Evolutionary conservation across 2,888 invertebrate genomes (phyloP).

Genomic region (Hemithea aestivaria): DNA sequence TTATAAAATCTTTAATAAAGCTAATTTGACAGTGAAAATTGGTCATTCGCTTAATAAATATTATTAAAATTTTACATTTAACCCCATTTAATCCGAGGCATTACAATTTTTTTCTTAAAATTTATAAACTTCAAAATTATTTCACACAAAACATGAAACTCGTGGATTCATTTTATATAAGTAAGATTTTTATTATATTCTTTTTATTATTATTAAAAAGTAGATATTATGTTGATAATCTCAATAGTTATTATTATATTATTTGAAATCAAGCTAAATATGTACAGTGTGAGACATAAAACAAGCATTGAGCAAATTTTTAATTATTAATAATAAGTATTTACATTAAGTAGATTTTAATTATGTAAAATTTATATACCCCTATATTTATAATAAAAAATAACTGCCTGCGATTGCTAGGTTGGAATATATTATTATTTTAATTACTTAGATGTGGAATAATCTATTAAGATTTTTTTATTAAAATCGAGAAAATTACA

Average conservation of each 20-base stretch:
- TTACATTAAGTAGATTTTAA: slow-evolving; percentile 5
- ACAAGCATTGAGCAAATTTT: slow-evolving; percentile 51
- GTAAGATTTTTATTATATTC: not conserved
- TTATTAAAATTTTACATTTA: slow-evolving; percentile 27
- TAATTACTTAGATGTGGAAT: too few species aligned
- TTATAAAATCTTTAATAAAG: slow-evolving; percentile 36
- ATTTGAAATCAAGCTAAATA: slow-evolving; percentile 22
- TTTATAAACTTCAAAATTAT: not conserved
- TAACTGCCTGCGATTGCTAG: too few species aligned
- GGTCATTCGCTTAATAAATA: slow-evolving; percentile 45
- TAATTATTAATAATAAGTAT: slow-evolving; percentile 14
- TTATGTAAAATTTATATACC: too few species aligned
- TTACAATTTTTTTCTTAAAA: slow-evolving; percentile 1
- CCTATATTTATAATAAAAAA: too few species aligned
- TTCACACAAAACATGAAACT: too few species aligned
- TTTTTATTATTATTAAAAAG: slow-evolving; percentile 25
- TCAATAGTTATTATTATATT: slow-evolving; percentile 1
- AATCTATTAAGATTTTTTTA: too few species aligned
- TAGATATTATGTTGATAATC: not conserved
- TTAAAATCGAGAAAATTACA: too few species aligned
- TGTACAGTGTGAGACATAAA: slow-evolving; percentile 34
- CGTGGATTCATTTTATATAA: too few species aligned
- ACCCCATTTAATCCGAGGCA: slow-evolving; percentile 8
- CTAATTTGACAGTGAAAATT: slow-evolving; percentile 55
- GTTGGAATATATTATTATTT: too few species aligned